Base-by-base conservation (phyloP, 2,113 vertebrate genomes). In the Spermophilus dauricus region DNA sequence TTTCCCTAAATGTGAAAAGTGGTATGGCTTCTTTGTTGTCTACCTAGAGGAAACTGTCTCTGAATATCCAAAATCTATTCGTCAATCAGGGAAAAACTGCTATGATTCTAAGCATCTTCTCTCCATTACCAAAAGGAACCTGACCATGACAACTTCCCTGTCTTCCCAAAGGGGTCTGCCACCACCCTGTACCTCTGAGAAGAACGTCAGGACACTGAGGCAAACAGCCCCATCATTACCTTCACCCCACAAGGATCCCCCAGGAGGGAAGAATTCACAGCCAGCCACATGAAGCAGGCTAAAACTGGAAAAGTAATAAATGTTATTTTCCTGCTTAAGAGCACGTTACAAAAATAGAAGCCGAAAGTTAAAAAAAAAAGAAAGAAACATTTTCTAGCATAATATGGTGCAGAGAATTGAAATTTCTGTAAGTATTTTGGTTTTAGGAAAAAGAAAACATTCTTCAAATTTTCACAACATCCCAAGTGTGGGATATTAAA, bases 311-410 rank as follows among this genome's bases (percentile, higher is more conserved):
- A 83, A 92, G 81, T 92, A 97, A 84, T 90, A 80, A 87, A 72
- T 88, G 85, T 8, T 70, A 85, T 95, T 96, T 98, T 87, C 80
- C 84, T 97, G 84, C 63, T 95, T 90, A 77, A 88, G 85, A 95
- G 42, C 37, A 69, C 76, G 42, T 81, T 95, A 77, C 13, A 88
- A 93, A 97, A 97, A 96, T 97, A 96, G 81, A 97, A 95, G 37
- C 87, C 51, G 39, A 90, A 84, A 53, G 20, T 89, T 72, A 45
- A 85, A 65, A 92, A 58, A 51, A 69, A 93, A 72, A 24, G 1
- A 69, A 86, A 13, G 1, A 69, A 86, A 13, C 86, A 61, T 89
- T 94, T 81, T 96, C 75, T 88, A 48, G 72, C 92, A 17, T 18
- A 58, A 63, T 80, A 6, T 84, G 72, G 72, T 78, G 61, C 20